Evolutionary conservation across 2,888 invertebrate species (phyloP), one percentile per base, ranked within the genome.

Genomic region (Epiblema foenella): DNA sequence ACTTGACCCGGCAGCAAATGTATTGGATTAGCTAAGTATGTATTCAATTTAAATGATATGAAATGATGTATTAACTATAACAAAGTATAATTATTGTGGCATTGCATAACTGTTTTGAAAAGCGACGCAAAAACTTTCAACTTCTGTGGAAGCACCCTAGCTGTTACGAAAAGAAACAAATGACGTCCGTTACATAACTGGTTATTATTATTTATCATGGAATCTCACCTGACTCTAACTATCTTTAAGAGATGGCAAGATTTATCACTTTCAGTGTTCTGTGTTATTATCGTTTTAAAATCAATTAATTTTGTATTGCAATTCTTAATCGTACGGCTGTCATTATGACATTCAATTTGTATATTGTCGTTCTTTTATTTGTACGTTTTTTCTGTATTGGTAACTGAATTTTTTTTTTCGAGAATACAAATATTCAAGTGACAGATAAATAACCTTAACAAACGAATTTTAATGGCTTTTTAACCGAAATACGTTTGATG

Each of bases 181-280:
- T 65, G 70, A 69, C 64, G 66, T 77, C 74, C 72, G 69, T 75
- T 73, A 74, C 70, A 67, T 75, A 84, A 81, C 84, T 80, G 76
- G 82, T 86, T 84, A 88, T 88, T 88, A 88, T 85, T 82, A 88
- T 88, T 86, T 85, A 88, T 88, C 87, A 86, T 83, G 81, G 77
- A 81, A 79, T 76, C 73, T 74, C 77, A 78, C 81, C 79, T 80
- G 84, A 84, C 85, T 82, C 81, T 82, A 85, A 85, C 84, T 77
- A 81, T 81, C 78, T 80, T 81, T 87, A 85, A 85, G 79, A 80
- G 81, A 80, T 80, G 74, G 74, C 54, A 75, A 81, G 87, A 89
- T 84, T 88, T 86, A 89, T 85, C 80, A 76, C 54, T 62, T 46
- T 29, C 39, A 39, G 49, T 49, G 60, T 49, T 49, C 60, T 62